A percentile compares a stretch with the other conserved stretches of the same genome.
Conservation (phyloP, 2,797 vertebrate species). For the Miichthys miiuy region DNA sequence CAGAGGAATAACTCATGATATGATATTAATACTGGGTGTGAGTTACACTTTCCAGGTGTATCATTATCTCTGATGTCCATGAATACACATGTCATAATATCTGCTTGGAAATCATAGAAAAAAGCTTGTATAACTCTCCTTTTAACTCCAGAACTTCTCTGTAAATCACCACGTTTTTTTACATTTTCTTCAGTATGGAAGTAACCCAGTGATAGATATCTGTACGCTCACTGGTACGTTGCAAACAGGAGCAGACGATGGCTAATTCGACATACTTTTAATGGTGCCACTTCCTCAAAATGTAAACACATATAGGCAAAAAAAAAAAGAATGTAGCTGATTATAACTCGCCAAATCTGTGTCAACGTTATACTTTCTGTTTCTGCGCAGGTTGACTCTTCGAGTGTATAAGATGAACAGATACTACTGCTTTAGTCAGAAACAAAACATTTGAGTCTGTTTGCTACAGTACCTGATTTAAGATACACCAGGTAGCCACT, state of each 20-base stretch:
- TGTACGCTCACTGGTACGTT: background rate
- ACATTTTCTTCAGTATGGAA: background rate
- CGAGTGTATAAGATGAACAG: background rate
- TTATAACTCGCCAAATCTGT: background rate
- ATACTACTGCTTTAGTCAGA: background rate
- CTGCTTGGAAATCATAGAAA: background rate
- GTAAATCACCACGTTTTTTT: background rate
- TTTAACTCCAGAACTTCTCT: background rate
- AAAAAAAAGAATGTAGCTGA: background rate
- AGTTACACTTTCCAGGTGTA: background rate
- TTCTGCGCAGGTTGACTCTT: too few relatives aligned
- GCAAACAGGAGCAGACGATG: background rate
- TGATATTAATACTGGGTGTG: conserved; percentile 2
- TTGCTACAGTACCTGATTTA: conserved; percentile 1
- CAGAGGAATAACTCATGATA: background rate
- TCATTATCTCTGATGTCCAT: background rate
- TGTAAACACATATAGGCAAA: background rate
- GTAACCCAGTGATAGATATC: background rate
- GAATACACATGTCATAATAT: background rate
- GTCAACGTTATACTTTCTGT: background rate
- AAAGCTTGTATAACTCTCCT: background rate
- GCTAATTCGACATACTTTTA: background rate
- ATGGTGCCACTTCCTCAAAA: background rate
- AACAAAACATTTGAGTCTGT: background rate
- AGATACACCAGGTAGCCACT: conserved; percentile 11